These are phyloP conservation scores for Tichodroma muraria DNA, from an alignment of 2,113 vertebrate genomes.

Conservation along the genomic window DNA sequence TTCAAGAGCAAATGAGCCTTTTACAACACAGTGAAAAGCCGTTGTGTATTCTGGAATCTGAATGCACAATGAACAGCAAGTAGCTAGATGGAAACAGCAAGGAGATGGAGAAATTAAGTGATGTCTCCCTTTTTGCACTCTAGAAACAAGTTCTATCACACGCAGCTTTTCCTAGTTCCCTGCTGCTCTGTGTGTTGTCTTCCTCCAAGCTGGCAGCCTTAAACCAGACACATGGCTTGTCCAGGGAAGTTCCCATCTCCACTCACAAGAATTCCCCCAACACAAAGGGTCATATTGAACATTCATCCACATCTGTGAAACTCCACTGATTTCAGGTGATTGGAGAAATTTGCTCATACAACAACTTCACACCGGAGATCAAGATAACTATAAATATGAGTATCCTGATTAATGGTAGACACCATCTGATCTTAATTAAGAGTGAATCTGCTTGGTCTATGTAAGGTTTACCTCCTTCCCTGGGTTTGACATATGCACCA, in stretches of 20 bases:
- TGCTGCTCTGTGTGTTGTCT: not conserved
- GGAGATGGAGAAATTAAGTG: not conserved
- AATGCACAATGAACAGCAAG: not conserved
- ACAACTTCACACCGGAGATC: not conserved
- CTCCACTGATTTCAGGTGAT: not conserved
- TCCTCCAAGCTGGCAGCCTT: not conserved
- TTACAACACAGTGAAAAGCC: not conserved
- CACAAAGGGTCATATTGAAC: not conserved
- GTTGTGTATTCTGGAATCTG: not conserved
- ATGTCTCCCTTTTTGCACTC: not conserved
- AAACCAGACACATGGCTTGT: not conserved
- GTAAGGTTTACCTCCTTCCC: not conserved
- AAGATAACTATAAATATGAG: not conserved
- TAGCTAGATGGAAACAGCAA: not conserved
- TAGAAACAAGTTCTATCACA: not conserved
- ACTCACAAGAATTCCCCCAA: not conserved
- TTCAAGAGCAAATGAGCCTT: not conserved
- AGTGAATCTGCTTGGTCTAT: not conserved
- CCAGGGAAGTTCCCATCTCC: not conserved
- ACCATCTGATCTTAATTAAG: slow-evolving; percentile 44
- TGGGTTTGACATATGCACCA: slow-evolving; percentile 18
- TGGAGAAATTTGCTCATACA: not conserved
- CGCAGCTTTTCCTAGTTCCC: not conserved
- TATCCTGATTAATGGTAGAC: not conserved
- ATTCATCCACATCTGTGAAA: not conserved